phyloP scores from a whole-genome alignment of 2,113 vertebrate species.

The Phoenicopterus ruber region DNA sequence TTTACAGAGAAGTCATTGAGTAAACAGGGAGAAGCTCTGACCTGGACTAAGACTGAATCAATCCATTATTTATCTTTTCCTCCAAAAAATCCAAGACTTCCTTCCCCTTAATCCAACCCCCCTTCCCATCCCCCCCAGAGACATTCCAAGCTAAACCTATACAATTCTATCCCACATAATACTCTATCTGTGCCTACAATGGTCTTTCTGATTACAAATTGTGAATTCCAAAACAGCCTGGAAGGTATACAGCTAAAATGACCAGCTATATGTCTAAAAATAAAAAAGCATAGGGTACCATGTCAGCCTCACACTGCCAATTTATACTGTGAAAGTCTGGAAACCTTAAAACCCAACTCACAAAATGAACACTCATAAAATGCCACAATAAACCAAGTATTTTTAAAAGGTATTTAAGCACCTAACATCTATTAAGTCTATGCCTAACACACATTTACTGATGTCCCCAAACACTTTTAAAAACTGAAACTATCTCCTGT shows the following conservation, averaged over 20 bases:
- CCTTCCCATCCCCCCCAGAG: rapidly evolving
- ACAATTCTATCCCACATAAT: neutral
- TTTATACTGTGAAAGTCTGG: neutral
- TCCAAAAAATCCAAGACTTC: neutral
- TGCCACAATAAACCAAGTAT: rapidly evolving
- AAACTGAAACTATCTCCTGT: rapidly evolving
- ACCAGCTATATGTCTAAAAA: neutral
- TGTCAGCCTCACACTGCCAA: neutral
- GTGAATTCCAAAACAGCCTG: neutral
- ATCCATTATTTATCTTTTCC: neutral
- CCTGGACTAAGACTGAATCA: neutral
- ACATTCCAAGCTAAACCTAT: neutral
- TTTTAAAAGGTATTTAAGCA: neutral
- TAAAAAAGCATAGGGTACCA: rapidly evolving
- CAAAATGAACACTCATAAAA: neutral
- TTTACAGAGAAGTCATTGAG: neutral
- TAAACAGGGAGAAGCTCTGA: neutral
- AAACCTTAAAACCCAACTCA: neutral
- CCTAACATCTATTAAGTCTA: neutral
- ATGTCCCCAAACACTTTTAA: neutral
- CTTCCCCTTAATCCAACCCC: too few species aligned
- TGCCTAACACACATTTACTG: neutral
- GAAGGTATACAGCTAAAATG: neutral
- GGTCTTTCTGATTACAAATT: neutral
- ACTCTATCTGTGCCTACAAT: neutral